Conservation (phyloP, 2,888 invertebrate genomes). For the Rhamnusium bicolor region DNA sequence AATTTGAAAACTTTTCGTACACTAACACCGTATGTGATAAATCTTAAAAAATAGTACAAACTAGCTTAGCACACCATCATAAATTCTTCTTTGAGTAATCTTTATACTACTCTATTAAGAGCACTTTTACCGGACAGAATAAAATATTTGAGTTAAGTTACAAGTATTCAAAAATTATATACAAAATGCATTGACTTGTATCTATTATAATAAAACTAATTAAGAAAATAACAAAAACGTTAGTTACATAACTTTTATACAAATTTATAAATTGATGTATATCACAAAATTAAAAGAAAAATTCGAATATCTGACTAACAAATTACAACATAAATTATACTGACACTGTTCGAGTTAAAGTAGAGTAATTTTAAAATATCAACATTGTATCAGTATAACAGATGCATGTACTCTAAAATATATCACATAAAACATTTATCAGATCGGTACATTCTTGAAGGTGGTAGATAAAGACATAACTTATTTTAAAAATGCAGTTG, state of each 20-base stretch:
- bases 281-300: conserved; percentile 29
- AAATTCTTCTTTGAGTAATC: conserved; percentile 53
- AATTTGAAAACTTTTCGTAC: conserved; percentile 32
- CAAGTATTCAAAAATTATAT: conserved; percentile 15
- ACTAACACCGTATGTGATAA: conserved; percentile 35
- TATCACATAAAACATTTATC: conserved; percentile 47
- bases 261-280: conserved; percentile 9
- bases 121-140: conserved; percentile 69
- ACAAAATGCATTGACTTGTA: background rate
- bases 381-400: conserved; percentile 24
- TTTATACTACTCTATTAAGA: conserved; percentile 68
- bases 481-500: conserved; percentile 23
- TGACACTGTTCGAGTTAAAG: background rate
- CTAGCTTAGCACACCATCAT: conserved; percentile 63
- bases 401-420: conserved; percentile 38
- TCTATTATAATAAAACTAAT: conserved; percentile 7
- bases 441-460: conserved; percentile 11
- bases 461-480: background rate
- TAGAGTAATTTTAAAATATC: background rate
- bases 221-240: conserved; percentile 8
- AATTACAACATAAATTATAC: conserved; percentile 10
- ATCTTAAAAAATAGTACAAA: conserved; percentile 53
- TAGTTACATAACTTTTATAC: background rate
- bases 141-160: conserved; percentile 31
- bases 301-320: conserved; percentile 18